A percentile compares a stretch with the other conserved stretches of the same genome.
Evolutionary conservation across 1,140 invertebrate genomes (phyloP).

Genomic region (Drosophila orosa): DNA sequence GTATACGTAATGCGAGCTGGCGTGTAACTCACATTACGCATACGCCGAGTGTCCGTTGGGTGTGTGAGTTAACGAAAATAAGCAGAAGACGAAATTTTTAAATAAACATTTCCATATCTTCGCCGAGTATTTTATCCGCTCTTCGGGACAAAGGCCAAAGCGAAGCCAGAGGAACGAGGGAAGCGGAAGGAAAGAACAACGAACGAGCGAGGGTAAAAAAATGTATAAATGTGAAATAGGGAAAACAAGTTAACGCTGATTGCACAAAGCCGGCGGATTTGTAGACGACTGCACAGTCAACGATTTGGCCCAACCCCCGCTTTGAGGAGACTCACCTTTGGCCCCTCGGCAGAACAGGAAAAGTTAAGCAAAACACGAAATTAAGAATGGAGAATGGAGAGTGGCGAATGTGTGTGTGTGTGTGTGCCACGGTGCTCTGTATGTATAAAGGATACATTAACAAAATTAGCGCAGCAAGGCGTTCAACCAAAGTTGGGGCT

Average conservation of each 20-base stretch:
- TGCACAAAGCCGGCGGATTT: slow-evolving; percentile 78
- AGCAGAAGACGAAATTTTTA: slow-evolving; percentile 49
- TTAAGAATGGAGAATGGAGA: slow-evolving; percentile 58
- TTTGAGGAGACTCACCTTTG: slow-evolving; percentile 25
- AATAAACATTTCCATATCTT: slow-evolving; percentile 79
- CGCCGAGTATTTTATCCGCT: slow-evolving; percentile 46
- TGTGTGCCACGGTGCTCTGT: slow-evolving; percentile 37
- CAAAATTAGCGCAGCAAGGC: slow-evolving; percentile 78
- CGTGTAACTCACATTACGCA: slow-evolving; percentile 43
- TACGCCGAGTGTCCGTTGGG: slow-evolving; percentile 24
- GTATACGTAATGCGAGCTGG: slow-evolving; percentile 12
- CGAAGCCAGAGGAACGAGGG: slow-evolving; percentile 1
- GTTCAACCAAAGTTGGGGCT: slow-evolving; percentile 47
- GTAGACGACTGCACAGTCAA: slow-evolving; percentile 74
- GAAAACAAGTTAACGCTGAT: slow-evolving; percentile 82
- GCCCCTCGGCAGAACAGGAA: slow-evolving; percentile 28
- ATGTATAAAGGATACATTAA: slow-evolving; percentile 76
- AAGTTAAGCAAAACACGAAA: slow-evolving; percentile 80
- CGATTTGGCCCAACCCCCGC: slow-evolving; percentile 22
- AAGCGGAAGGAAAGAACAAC: slow-evolving; percentile 42
- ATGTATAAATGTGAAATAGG: slow-evolving; percentile 69
- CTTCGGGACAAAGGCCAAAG: slow-evolving; percentile 10
- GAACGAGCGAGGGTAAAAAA: slow-evolving; percentile 28
- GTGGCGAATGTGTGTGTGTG: slow-evolving; percentile 15
- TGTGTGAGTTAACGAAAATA: slow-evolving; percentile 18